Conservation (phyloP, 2,113 vertebrate genomes). For the Nothobranchius furzeri region DNA sequence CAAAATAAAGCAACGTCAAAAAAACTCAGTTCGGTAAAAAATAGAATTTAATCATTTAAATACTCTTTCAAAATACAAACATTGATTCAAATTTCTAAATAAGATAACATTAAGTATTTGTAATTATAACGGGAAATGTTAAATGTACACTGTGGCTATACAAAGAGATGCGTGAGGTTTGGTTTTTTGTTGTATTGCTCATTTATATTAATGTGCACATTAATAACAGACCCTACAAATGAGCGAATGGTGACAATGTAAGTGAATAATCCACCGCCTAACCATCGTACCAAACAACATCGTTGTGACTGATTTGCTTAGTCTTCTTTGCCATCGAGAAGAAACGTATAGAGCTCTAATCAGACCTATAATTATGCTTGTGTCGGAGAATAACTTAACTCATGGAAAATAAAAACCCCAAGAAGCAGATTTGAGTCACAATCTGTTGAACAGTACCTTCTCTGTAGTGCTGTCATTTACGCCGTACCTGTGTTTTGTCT, state of each 20-base stretch:
- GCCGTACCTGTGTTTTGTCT: slow-evolving; percentile 1
- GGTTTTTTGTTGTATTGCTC: slow-evolving; percentile 86
- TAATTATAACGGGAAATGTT: slow-evolving; percentile 80
- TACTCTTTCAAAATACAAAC: slow-evolving; percentile 85
- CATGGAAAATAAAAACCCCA: too few species aligned
- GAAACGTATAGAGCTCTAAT: slow-evolving; percentile 17
- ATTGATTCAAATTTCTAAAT: slow-evolving; percentile 81
- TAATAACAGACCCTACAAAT: slow-evolving; percentile 76
- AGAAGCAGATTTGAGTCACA: too few species aligned
- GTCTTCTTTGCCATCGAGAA: neutral
- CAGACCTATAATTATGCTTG: too few species aligned
- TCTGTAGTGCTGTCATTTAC: slow-evolving; percentile 5
- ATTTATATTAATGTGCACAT: slow-evolving; percentile 81
- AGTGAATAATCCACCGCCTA: slow-evolving; percentile 9
- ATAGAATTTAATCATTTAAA: slow-evolving; percentile 88
- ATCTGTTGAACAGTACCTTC: slow-evolving; percentile 4
- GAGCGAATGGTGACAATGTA: slow-evolving; percentile 58
- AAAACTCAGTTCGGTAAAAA: slow-evolving; percentile 85
- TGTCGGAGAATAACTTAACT: too few species aligned
- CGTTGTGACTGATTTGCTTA: neutral
- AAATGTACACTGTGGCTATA: slow-evolving; percentile 82
- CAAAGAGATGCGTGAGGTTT: slow-evolving; percentile 80
- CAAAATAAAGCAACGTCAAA: slow-evolving; percentile 79
- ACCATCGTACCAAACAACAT: slow-evolving; percentile 29
- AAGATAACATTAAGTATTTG: slow-evolving; percentile 76